Conservation (phyloP, 1,140 invertebrate genomes). For the Odontomachus brunneus region DNA sequence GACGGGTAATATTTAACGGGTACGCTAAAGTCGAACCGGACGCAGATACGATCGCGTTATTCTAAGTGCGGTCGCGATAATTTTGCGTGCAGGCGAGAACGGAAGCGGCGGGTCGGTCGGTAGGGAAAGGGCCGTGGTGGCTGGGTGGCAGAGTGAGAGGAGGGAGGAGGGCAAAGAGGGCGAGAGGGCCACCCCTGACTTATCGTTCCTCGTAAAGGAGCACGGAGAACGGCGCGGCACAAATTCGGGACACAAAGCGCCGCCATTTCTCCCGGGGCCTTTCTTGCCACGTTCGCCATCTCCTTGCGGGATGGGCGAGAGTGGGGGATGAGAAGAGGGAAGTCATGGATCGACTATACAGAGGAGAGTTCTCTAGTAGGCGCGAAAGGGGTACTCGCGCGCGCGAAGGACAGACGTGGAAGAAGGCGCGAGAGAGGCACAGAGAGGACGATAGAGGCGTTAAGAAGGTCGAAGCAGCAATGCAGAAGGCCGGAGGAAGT, state of each 20-base stretch:
- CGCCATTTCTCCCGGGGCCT: conserved; percentile 77
- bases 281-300: conserved; percentile 73
- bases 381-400: conserved; percentile 39
- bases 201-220: conserved; percentile 77
- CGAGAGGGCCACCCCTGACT: conserved; percentile 70
- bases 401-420: conserved; percentile 1
- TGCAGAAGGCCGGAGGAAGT: background rate
- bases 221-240: conserved; percentile 76
- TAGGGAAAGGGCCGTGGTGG: conserved; percentile 26
- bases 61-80: conserved; percentile 60
- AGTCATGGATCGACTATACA: conserved; percentile 48
- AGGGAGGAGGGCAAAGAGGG: background rate
- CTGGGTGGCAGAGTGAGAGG: background rate
- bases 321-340: conserved; percentile 8
- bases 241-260: conserved; percentile 81
- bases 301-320: conserved; percentile 54
- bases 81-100: conserved; percentile 54
- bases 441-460: background rate
- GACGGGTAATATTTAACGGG: conserved; percentile 54
- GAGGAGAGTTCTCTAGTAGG: conserved; percentile 65
- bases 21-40: conserved; percentile 51
- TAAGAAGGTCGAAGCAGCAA: conserved; percentile 5
- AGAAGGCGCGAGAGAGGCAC: conserved; percentile 18
- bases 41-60: conserved; percentile 56
- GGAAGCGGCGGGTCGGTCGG: conserved; percentile 34